Evolutionary conservation across 2,888 invertebrate genomes (phyloP), one percentile per base, ranked within the genome.

Genomic region (Nebria salina): DNA sequence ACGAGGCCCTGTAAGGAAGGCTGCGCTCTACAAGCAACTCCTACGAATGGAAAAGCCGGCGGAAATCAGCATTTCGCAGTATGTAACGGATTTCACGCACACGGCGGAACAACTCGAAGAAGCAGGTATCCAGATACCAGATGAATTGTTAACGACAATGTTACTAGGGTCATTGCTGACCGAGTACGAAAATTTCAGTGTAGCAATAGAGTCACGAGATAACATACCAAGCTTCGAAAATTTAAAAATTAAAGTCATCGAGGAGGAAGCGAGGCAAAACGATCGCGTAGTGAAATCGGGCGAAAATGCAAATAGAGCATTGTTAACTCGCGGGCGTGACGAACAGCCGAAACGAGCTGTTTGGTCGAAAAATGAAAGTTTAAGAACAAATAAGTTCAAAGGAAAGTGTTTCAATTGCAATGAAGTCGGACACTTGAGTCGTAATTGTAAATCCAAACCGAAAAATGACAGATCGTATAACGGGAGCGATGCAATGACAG

Each of bases 1-100:
- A 76, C 75, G 73, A 25, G 84, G 84, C 15, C 84, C 83, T 1
- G 83, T 84, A 13, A 82, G 83, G 9, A 84, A 84, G 77, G 82
- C 83, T 1, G 79, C 82, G 0, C 26, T 84, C 5, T 84, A 83
- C 70, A 83, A 84, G 64, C 84, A 83, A 54, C 54, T 84, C 25
- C 68, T 77, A 2, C 43, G 83, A 9, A 83, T 85, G 20, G 20
- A 20, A 20, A 20, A 20, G 20, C 20, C 20, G 20, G 20, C 20
- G 20, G 20, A 20, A 20, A 20, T 20, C 20, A 20, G 20, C 20
- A 20, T 1, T 20, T 20, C 20, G 20, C 20, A 20, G 20, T 20
- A 20, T 20, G 20, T 20, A 20, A 20, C 20, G 20, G 20, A 20
- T 20, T 20, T 20, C 20, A 20, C 20, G 20, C 20, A 20, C 20